A percentile compares a stretch with the other conserved stretches of the same genome.
Evolutionary conservation across 2,113 vertebrate species (phyloP).

Genomic region (Corvus cornix): DNA sequence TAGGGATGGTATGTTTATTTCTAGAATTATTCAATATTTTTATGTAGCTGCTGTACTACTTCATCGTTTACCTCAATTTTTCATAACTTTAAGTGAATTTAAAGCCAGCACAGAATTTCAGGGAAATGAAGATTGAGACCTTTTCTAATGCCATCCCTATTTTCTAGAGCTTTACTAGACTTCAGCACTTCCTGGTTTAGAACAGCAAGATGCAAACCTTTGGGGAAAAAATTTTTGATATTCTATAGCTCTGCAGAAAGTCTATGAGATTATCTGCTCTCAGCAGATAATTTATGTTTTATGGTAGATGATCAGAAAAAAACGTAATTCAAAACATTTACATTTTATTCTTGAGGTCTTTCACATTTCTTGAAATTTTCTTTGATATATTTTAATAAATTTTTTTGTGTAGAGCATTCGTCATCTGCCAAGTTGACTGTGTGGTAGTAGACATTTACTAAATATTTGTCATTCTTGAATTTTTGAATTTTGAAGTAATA

Average conservation of each 20-base stretch:
- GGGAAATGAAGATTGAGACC: neutral
- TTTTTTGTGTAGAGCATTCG: neutral
- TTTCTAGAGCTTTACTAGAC: neutral
- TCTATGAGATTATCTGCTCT: neutral
- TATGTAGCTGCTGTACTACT: neutral
- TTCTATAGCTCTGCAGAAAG: neutral
- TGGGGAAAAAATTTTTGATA: neutral
- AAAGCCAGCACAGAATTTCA: neutral
- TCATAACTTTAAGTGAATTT: neutral
- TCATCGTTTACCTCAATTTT: neutral
- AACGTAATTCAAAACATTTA: neutral
- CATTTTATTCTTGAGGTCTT: neutral
- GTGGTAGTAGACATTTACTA: neutral
- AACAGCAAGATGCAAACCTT: neutral
- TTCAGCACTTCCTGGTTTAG: neutral
- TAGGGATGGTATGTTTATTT: slow-evolving; percentile 82
- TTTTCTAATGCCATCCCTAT: neutral
- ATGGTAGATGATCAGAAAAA: neutral
- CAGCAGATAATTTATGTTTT: neutral
- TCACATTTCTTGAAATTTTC: neutral
- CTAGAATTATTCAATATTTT: neutral
- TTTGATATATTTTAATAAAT: neutral
- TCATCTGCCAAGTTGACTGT: neutral
- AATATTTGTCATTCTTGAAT: neutral
- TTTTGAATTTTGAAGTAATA: neutral